These are phyloP conservation scores for Halcyon smyrnensis DNA, from an alignment of 2,797 vertebrate species.

Conservation along the genomic window DNA sequence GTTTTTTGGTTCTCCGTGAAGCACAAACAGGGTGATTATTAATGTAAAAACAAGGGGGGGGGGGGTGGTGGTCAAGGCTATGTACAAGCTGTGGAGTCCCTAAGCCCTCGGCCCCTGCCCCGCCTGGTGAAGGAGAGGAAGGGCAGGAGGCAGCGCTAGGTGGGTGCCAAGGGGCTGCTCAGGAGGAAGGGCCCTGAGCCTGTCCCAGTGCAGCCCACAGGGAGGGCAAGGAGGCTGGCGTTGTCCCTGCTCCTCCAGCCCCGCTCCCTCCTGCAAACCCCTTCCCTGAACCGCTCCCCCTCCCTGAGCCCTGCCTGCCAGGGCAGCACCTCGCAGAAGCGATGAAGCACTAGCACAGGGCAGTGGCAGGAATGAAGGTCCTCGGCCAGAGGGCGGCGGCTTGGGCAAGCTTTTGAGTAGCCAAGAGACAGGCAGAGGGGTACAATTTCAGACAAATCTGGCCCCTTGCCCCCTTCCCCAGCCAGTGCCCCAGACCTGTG, in stretches of 20 bases:
- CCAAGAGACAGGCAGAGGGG: background rate
- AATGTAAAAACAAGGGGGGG: constrained; percentile 55
- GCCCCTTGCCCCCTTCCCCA: background rate
- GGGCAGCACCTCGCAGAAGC: background rate
- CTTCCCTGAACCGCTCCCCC: background rate
- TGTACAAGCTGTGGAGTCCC: constrained; percentile 54
- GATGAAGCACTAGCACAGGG: background rate
- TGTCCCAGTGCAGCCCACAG: background rate
- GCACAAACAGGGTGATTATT: constrained; percentile 49
- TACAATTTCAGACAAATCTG: background rate
- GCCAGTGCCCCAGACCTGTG: background rate
- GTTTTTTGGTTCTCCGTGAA: constrained; percentile 65
- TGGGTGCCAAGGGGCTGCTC: background rate
- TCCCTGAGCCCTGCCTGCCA: background rate
- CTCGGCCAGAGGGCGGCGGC: background rate
- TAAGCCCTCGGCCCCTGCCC: no score
- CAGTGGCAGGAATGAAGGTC: background rate
- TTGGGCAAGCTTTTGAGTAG: background rate
- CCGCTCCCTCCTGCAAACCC: background rate
- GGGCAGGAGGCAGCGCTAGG: background rate
- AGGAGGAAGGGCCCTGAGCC: no score
- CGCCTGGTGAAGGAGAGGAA: background rate
- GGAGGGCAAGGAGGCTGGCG: background rate
- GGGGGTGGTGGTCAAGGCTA: background rate
- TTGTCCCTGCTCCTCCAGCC: background rate